Percentiles rank a stretch among this genome's conserved stretches.
phyloP scores from a whole-genome alignment of 92 coral and sea anemone genomes.

The Palythoa caribaeorum region DNA sequence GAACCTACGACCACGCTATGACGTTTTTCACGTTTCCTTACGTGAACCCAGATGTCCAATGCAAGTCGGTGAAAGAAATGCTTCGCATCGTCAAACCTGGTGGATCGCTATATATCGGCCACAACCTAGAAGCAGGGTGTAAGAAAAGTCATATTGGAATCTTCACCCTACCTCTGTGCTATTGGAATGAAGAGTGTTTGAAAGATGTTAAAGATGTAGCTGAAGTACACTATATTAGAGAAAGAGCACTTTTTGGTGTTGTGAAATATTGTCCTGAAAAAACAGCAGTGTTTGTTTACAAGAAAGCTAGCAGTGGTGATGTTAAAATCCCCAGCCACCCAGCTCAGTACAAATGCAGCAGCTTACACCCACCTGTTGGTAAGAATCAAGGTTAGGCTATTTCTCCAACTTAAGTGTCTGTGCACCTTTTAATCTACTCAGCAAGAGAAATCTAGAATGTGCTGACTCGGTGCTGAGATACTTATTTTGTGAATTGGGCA shows the following conservation, averaged over 20 bases:
- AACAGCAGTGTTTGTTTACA: conserved; percentile 66
- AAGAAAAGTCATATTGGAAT: conserved; percentile 64
- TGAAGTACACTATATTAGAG: conserved; percentile 58
- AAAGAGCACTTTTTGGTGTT: conserved; percentile 59
- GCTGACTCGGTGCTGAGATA: no score
- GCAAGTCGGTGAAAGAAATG: conserved; percentile 72
- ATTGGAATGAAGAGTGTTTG: conserved; percentile 71
- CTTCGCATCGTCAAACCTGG: conserved; percentile 72
- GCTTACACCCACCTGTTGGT: conserved; percentile 58
- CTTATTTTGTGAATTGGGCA: no score
- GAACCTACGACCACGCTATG: conserved; percentile 68
- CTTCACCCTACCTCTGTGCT: conserved; percentile 66
- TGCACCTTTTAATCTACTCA: no score
- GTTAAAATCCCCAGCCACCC: conserved; percentile 22
- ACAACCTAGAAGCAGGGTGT: conserved; percentile 69
- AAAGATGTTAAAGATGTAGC: conserved; percentile 39
- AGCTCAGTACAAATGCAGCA: conserved; percentile 41
- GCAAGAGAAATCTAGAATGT: no score
- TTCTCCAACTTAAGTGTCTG: no score
- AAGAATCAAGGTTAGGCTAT: conserved; percentile 33
- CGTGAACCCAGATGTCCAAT: conserved; percentile 70
- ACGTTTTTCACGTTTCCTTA: conserved; percentile 76
- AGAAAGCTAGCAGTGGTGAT: conserved; percentile 25
- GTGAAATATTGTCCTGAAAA: conserved; percentile 66
- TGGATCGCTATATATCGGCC: conserved; percentile 68